phyloP scores from a whole-genome alignment of 2,888 invertebrate genomes.

The Hecatera dysodea region DNA sequence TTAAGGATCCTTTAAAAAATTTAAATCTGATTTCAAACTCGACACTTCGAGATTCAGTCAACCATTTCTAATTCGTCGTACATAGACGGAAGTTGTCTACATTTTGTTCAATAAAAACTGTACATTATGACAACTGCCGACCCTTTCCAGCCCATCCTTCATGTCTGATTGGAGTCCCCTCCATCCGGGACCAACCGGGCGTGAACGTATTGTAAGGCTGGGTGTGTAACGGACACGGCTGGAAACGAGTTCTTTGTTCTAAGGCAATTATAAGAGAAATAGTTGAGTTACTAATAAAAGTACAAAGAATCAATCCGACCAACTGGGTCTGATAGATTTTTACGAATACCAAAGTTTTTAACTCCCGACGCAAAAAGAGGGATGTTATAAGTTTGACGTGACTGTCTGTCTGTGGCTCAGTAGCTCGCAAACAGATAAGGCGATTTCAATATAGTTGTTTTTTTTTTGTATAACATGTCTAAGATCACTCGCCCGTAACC shows the following conservation, averaged over 20 bases:
- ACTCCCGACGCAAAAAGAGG: too few species aligned
- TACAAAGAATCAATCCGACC: background rate
- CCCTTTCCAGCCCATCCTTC: slow-evolving; percentile 43
- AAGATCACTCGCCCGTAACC: too few species aligned
- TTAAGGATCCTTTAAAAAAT: background rate
- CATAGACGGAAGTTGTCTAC: slow-evolving; percentile 39
- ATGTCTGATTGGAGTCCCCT: slow-evolving; percentile 49
- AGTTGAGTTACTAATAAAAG: background rate
- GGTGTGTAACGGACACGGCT: slow-evolving; percentile 28
- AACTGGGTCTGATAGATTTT: too few species aligned
- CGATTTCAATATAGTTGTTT: too few species aligned
- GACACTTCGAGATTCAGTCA: slow-evolving; percentile 3
- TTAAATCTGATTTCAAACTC: background rate
- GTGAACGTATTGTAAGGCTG: slow-evolving; percentile 50
- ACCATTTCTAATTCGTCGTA: slow-evolving; percentile 20
- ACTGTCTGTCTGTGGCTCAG: too few species aligned
- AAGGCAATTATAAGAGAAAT: background rate
- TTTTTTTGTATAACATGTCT: too few species aligned
- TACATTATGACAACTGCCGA: slow-evolving; percentile 19
- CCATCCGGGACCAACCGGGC: slow-evolving; percentile 47
- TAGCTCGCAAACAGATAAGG: too few species aligned
- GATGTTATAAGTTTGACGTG: too few species aligned
- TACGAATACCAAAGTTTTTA: too few species aligned
- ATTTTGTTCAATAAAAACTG: slow-evolving; percentile 42
- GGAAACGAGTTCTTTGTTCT: slow-evolving; percentile 4